Base-by-base conservation (phyloP, 2,888 invertebrate genomes). In the Cryptocheilus praepositus region DNA sequence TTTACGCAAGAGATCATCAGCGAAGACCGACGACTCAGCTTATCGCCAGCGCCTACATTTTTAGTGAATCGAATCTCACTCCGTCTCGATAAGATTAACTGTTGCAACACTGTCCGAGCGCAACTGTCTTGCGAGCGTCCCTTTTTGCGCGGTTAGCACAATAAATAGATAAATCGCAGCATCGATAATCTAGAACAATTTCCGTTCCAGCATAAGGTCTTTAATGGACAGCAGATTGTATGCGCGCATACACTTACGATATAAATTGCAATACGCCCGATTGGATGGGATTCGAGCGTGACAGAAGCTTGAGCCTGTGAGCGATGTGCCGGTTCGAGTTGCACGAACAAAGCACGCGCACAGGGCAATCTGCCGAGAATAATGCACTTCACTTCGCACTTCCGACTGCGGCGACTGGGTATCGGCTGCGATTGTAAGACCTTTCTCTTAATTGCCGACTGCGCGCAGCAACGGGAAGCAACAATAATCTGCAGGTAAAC, bases 241-340 rank as follows among this genome's bases (percentile, higher is more conserved):
- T 44, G 54, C 63, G 61, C 65, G 43, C 59, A 28, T 19, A 54
- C 44, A 46, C 59, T 61, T 61, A 74, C 71, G 58, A 71, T 62
- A 56, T 28, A 63, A 56, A 56, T 63, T 63, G 49, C n/a, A 19
- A 15, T 2, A 7, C 36, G 22, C 16, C 65, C 63, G 67, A 74
- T 74, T 66, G 71, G 71, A 59, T 57, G 52, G 70, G 61, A 64
- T 74, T 68, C 65, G 64, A 74, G 59, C 67, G 62, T 54, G 71
- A 68, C 53, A 60, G 58, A 65, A 74, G 61, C 28, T 18, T 11
- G 55, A 61, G 66, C 66, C 61, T 61, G 58, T 63, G 44, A 53
- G 67, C 61, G 63, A 68, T 53, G 63, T 64, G 67, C 56, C 45
- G 64, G 61, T 74, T 69, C 64, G 66, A 61, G 56, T 68, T 68